Percentiles rank a stretch among this genome's conserved stretches.
These are phyloP conservation scores for Tribolium castaneum DNA, from an alignment of 1,140 invertebrate genomes.

Conservation along the genomic window DNA sequence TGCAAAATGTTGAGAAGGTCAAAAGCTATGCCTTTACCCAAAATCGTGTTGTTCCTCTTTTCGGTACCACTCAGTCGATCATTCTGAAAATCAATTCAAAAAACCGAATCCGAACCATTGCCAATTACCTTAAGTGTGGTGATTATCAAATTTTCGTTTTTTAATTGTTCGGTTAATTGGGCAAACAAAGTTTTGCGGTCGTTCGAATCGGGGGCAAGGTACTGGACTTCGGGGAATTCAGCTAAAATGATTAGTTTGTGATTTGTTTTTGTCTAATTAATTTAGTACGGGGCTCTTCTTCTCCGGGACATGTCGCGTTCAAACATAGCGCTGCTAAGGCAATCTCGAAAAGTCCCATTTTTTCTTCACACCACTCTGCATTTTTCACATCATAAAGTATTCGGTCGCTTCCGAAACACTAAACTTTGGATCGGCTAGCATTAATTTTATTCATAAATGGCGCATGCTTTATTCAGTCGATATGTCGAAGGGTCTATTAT, in stretches of 20 bases:
- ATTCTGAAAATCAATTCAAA: slow-evolving; percentile 65
- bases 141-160: slow-evolving; percentile 48
- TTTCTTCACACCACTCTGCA: slow-evolving; percentile 2
- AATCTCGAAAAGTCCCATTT: slow-evolving; percentile 44
- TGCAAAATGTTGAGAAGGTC: slow-evolving; percentile 76
- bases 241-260: not conserved
- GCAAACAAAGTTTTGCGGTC: not conserved
- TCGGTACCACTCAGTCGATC: slow-evolving; percentile 69
- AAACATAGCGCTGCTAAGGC: slow-evolving; percentile 50
- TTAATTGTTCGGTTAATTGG: slow-evolving; percentile 44
- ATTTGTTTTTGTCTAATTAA: not conserved
- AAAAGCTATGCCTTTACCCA: slow-evolving; percentile 78
- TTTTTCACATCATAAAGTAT: not conserved
- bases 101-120: not conserved
- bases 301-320: slow-evolving; percentile 46
- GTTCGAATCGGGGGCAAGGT: not conserved
- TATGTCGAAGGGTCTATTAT: slow-evolving; percentile 6
- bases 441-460: slow-evolving; percentile 16
- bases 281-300: not conserved
- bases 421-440: not conserved
- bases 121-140: slow-evolving; percentile 52
- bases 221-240: not conserved
- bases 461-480: slow-evolving; percentile 15
- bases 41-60: slow-evolving; percentile 67
- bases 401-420: not conserved